A percentile compares a stretch with the other conserved stretches of the same genome.
Conservation (phyloP, 53 echinoderm and acorn worm genomes). For the Luidia sarsii region DNA sequence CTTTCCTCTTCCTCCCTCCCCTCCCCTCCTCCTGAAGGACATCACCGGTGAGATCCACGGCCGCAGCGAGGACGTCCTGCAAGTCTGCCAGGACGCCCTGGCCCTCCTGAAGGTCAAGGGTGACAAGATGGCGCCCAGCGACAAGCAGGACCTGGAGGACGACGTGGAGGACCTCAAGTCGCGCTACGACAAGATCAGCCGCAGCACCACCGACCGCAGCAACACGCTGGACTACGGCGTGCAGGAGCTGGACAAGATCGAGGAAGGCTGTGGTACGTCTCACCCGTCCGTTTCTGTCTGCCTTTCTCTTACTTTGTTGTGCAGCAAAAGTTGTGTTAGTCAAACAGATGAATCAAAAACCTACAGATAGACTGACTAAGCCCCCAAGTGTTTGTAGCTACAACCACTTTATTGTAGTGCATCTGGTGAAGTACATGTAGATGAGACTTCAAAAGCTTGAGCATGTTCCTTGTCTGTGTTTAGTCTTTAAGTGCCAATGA, state of each 20-base stretch:
- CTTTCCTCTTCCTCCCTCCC: neutral
- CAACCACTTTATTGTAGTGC: too few relatives aligned
- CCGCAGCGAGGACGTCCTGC: constrained; percentile 83
- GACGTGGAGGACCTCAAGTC: constrained; percentile 74
- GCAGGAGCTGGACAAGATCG: constrained; percentile 80
- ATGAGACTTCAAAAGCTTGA: too few relatives aligned
- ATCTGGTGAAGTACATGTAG: too few relatives aligned
- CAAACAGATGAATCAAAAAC: too few relatives aligned
- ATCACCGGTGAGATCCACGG: constrained; percentile 80
- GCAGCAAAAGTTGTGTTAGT: too few relatives aligned
- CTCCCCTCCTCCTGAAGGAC: constrained; percentile 41
- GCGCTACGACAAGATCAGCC: constrained; percentile 80
- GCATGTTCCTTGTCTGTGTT: too few relatives aligned
- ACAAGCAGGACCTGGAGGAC: constrained; percentile 67
- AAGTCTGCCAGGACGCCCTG: constrained; percentile 86
- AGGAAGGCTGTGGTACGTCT: constrained; percentile 58
- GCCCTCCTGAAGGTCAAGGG: constrained; percentile 76
- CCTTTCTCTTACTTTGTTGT: too few relatives aligned
- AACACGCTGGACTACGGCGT: constrained; percentile 67
- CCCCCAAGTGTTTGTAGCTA: too few relatives aligned
- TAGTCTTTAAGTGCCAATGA: too few relatives aligned
- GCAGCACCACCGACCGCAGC: constrained; percentile 78
- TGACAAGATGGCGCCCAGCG: constrained; percentile 70
- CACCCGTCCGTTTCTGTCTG: too few relatives aligned
- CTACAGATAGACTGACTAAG: too few relatives aligned